Evolutionary conservation across 2,888 invertebrate species (phyloP).

Genomic region (Nymphalis urticae): DNA sequence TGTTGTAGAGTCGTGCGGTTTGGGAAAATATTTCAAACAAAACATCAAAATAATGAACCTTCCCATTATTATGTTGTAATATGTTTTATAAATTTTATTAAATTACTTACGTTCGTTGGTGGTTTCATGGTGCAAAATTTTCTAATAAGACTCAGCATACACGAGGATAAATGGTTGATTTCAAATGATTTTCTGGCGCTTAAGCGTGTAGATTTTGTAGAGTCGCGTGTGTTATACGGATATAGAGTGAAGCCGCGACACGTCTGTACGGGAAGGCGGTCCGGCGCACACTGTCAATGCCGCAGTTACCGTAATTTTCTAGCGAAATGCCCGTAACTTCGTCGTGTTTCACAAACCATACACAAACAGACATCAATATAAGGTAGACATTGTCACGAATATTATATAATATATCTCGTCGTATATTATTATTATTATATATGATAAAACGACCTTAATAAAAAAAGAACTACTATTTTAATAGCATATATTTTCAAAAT

Average conservation of each 20-base stretch:
- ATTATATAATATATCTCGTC: too few relatives aligned
- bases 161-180: conserved; percentile 35
- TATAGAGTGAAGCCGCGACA: conserved; percentile 59
- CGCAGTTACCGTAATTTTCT: conserved; percentile 40
- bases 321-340: conserved; percentile 24
- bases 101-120: conserved; percentile 69
- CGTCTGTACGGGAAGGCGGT: conserved; percentile 54
- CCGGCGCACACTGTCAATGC: conserved; percentile 65
- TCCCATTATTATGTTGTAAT: conserved; percentile 7
- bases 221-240: conserved; percentile 45
- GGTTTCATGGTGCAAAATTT: conserved; percentile 73
- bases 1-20: neutral
- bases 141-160: conserved; percentile 66
- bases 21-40: neutral
- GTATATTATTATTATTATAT: too few relatives aligned
- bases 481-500: too few relatives aligned
- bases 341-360: conserved; percentile 10
- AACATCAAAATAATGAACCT: conserved; percentile 1
- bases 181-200: conserved; percentile 22
- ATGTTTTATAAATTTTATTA: conserved; percentile 9
- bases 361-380: conserved; percentile 23
- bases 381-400: conserved; percentile 28
- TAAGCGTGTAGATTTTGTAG: conserved; percentile 5
- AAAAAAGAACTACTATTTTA: too few relatives aligned
- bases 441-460: too few relatives aligned